phyloP scores from a whole-genome alignment of 1,140 invertebrate genomes.

The Acromyrmex echinatior region DNA sequence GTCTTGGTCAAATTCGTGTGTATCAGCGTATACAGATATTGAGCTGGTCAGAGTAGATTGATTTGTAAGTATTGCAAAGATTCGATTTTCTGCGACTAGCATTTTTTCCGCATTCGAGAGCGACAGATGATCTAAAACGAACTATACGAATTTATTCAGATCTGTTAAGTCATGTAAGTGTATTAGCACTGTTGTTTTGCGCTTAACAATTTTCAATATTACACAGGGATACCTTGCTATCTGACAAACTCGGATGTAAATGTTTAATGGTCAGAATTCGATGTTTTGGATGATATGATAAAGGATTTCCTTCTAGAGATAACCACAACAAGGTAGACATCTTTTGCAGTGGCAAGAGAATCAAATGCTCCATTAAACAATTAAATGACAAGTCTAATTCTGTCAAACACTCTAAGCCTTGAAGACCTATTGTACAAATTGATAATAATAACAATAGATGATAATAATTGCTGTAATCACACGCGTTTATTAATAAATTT shows the following conservation, averaged over 20 bases:
- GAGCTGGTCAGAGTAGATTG: conserved; percentile 69
- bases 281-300: conserved; percentile 88
- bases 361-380: conserved; percentile 88
- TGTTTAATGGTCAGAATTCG: conserved; percentile 87
- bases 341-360: conserved; percentile 87
- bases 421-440: conserved; percentile 79
- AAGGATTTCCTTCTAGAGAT: conserved; percentile 88
- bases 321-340: conserved; percentile 87
- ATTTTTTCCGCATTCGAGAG: conserved; percentile 87
- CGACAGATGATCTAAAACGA: conserved; percentile 87
- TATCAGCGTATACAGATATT: conserved; percentile 30
- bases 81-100: conserved; percentile 80
- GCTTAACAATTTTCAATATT: conserved; percentile 16
- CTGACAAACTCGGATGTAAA: conserved; percentile 87
- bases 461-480: not conserved
- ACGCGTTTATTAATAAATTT: not conserved
- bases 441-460: not conserved
- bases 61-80: conserved; percentile 73
- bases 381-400: conserved; percentile 89
- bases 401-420: conserved; percentile 86
- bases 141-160: conserved; percentile 78
- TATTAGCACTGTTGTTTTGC: not conserved
- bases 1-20: not conserved
- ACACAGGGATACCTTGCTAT: conserved; percentile 83
- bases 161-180: not conserved